A percentile compares a stretch with the other conserved stretches of the same genome.
phyloP scores from a whole-genome alignment of 2,888 invertebrate genomes.

The Trissolcus brochymenae region DNA sequence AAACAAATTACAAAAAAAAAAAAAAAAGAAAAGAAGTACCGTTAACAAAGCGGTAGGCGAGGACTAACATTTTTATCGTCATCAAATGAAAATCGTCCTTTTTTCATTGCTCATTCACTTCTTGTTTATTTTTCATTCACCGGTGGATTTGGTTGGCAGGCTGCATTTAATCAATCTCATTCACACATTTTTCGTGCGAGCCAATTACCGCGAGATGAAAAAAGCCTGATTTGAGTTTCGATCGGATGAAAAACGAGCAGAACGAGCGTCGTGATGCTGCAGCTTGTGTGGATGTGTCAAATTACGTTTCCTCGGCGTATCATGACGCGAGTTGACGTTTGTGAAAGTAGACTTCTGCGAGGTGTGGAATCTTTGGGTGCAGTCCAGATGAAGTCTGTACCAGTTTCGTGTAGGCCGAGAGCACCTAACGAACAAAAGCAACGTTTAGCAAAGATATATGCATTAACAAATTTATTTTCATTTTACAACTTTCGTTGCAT shows the following conservation, averaged over 20 bases:
- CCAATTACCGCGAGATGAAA: neutral
- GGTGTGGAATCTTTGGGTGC: slow-evolving; percentile 56
- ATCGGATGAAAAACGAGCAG: slow-evolving; percentile 1
- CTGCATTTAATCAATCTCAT: neutral
- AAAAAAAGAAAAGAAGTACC: slow-evolving; percentile 41
- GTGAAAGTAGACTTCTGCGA: slow-evolving; percentile 51
- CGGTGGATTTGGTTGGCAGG: no score
- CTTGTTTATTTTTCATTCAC: slow-evolving; percentile 17
- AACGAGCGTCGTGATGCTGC: slow-evolving; percentile 30
- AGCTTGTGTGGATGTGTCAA: slow-evolving; percentile 45
- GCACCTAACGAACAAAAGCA: slow-evolving; percentile 36
- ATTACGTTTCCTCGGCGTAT: slow-evolving; percentile 47
- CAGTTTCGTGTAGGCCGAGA: slow-evolving; percentile 47
- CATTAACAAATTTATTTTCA: neutral
- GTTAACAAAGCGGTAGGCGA: slow-evolving; percentile 39
- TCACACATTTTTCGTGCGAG: slow-evolving; percentile 3
- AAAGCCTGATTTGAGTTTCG: slow-evolving; percentile 1
- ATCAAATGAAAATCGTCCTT: slow-evolving; percentile 9
- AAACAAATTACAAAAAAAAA: slow-evolving; percentile 49
- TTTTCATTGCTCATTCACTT: no score
- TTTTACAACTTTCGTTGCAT: no score
- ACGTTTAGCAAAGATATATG: slow-evolving; percentile 23
- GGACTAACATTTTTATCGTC: slow-evolving; percentile 38
- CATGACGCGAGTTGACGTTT: slow-evolving; percentile 43
- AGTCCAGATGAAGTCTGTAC: slow-evolving; percentile 52